phyloP scores from a whole-genome alignment of 2,888 invertebrate genomes.

The Creontiades dilutus region DNA sequence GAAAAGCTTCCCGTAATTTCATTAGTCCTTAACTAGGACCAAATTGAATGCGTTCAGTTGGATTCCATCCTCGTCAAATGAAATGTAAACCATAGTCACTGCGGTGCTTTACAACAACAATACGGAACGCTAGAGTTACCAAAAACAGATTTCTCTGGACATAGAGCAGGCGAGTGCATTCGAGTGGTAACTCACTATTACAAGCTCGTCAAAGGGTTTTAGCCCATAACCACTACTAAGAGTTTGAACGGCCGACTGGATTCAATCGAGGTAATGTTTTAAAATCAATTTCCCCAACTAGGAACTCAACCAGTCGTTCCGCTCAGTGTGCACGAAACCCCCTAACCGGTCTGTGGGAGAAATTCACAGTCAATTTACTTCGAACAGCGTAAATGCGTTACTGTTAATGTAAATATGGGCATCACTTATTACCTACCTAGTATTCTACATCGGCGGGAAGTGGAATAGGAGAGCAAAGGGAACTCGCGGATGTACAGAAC shows the following conservation, averaged over 20 bases:
- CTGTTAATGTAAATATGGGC: constrained; percentile 23
- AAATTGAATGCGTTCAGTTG: no score
- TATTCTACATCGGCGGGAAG: background rate
- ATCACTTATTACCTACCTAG: background rate
- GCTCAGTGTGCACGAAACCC: background rate
- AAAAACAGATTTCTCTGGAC: background rate
- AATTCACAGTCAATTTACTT: constrained; percentile 36
- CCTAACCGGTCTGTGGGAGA: background rate
- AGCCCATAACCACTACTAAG: background rate
- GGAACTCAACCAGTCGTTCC: background rate
- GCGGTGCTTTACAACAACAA: constrained; percentile 15
- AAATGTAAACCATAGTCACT: background rate
- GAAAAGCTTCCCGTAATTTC: no score
- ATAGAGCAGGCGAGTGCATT: background rate
- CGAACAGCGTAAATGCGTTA: background rate
- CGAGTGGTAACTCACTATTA: constrained; percentile 12
- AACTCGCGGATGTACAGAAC: background rate
- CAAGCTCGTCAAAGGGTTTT: constrained; percentile 11
- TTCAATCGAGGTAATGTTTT: constrained; percentile 26
- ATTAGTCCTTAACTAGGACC: no score
- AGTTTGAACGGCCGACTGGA: background rate
- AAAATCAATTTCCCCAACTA: constrained; percentile 15
- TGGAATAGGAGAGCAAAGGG: background rate
- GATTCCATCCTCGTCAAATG: no score
- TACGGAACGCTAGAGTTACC: background rate